Evolutionary conservation across 2,797 vertebrate species (phyloP).

Genomic region (Semotilus atromaculatus): DNA sequence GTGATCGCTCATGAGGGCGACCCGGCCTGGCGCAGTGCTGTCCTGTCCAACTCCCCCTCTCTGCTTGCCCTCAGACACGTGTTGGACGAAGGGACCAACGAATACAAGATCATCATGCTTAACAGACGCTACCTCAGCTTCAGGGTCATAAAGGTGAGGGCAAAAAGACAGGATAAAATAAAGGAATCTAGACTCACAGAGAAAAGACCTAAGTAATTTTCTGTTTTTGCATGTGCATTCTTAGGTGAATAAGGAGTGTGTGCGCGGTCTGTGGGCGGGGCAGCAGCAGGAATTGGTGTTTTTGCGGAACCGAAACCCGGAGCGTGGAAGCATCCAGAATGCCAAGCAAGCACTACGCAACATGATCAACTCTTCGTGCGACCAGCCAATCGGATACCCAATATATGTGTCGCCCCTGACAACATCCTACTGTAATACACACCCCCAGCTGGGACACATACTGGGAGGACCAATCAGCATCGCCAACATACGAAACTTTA

Average conservation of each 20-base stretch:
- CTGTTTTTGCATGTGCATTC: background rate
- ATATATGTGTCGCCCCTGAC: slow-evolving; percentile 98
- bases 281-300: slow-evolving; percentile 99
- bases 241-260: slow-evolving; percentile 94
- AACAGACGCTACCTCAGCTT: slow-evolving; percentile 97
- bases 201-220: background rate
- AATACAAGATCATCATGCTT: slow-evolving; percentile 98
- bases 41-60: slow-evolving; percentile 93
- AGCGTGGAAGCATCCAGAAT: slow-evolving; percentile 98
- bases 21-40: slow-evolving; percentile 95
- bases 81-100: slow-evolving; percentile 96
- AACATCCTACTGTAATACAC: slow-evolving; percentile 95
- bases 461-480: slow-evolving; percentile 96
- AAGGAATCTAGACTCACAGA: background rate
- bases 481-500: slow-evolving; percentile 91
- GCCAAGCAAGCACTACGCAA: slow-evolving; percentile 97
- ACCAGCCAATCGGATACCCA: slow-evolving; percentile 98
- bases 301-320: slow-evolving; percentile 94
- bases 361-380: slow-evolving; percentile 99
- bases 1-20: slow-evolving; percentile 98
- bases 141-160: slow-evolving; percentile 92
- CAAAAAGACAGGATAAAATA: background rate
- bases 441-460: slow-evolving; percentile 91
- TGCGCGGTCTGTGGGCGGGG: slow-evolving; percentile 96
- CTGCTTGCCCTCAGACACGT: slow-evolving; percentile 95